Percentiles rank a stretch among this genome's conserved stretches.
phyloP scores from a whole-genome alignment of 2,888 invertebrate species.

The Tenthredo livida region DNA sequence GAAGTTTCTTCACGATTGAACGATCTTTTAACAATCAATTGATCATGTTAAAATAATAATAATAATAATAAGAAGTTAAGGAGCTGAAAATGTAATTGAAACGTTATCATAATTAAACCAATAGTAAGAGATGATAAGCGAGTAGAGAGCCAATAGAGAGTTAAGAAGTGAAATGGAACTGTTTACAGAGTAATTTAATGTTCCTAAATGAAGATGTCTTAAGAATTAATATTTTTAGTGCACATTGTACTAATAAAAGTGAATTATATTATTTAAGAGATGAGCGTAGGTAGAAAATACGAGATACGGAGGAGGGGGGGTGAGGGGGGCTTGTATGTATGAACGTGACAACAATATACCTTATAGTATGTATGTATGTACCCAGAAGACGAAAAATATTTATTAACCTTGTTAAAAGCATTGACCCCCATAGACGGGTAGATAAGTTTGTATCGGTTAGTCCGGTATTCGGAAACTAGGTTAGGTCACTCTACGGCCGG shows the following conservation, averaged over 20 bases:
- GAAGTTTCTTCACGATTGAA: background rate
- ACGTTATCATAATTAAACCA: slow-evolving; percentile 6
- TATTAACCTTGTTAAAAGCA: slow-evolving; percentile 55
- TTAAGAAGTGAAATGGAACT: slow-evolving; percentile 18
- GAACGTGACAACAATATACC: slow-evolving; percentile 50
- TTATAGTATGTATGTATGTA: too few species aligned
- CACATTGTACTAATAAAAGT: slow-evolving; percentile 26
- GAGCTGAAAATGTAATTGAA: slow-evolving; percentile 6
- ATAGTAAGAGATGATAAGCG: slow-evolving; percentile 3
- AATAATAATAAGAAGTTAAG: background rate
- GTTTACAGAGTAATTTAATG: slow-evolving; percentile 37
- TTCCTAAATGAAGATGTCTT: slow-evolving; percentile 17
- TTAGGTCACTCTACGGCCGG: slow-evolving; percentile 61
- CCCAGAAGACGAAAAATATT: slow-evolving; percentile 24
- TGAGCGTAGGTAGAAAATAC: slow-evolving; percentile 30
- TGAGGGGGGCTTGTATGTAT: background rate
- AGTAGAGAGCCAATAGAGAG: background rate
- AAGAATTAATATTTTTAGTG: background rate
- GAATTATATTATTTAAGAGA: slow-evolving; percentile 36
- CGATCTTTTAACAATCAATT: slow-evolving; percentile 16
- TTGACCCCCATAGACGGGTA: slow-evolving; percentile 34
- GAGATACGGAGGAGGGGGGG: background rate
- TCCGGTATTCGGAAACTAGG: slow-evolving; percentile 57
- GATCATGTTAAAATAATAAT: background rate
- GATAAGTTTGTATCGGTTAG: slow-evolving; percentile 40